A percentile compares a stretch with the other conserved stretches of the same genome.
These are phyloP conservation scores for Saxicola maurus DNA, from an alignment of 2,797 vertebrate genomes.

Conservation along the genomic window DNA sequence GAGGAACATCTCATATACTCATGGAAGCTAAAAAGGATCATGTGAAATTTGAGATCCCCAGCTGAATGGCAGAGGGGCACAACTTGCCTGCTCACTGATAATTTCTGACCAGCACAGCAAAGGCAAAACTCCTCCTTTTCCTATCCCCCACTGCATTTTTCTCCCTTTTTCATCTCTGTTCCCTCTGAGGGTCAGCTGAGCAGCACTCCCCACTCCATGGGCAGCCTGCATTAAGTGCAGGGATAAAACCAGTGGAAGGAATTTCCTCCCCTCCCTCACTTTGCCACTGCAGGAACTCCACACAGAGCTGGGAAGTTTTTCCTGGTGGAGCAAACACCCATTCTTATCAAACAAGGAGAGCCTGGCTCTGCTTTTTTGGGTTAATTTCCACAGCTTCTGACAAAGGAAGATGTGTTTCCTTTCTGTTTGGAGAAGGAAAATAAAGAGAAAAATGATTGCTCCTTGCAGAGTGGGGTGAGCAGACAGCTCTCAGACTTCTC, in stretches of 20 bases:
- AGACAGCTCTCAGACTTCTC: not conserved
- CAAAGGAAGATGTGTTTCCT: not conserved
- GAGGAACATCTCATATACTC: not conserved
- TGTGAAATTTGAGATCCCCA: fast-evolving
- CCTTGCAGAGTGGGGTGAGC: not conserved
- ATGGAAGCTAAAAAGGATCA: not conserved
- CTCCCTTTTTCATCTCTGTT: not conserved
- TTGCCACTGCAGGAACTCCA: not conserved
- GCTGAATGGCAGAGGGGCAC: not conserved
- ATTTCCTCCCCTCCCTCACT: not conserved
- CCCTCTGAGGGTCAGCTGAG: not conserved
- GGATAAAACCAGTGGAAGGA: not conserved
- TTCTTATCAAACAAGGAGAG: not conserved
- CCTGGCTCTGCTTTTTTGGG: not conserved
- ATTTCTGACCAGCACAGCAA: not conserved
- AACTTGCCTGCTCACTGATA: not conserved
- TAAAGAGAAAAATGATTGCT: not conserved
- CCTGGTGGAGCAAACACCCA: not conserved
- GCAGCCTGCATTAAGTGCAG: not conserved
- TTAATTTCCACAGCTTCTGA: slow-evolving; percentile 33
- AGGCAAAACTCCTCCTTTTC: not conserved
- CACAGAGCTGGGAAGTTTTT: not conserved
- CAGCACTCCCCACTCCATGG: not conserved
- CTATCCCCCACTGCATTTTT: not conserved
- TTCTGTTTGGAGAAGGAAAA: slow-evolving; percentile 11